Conservation (phyloP, 2,113 vertebrate genomes). For the Eretmochelys imbricata region DNA sequence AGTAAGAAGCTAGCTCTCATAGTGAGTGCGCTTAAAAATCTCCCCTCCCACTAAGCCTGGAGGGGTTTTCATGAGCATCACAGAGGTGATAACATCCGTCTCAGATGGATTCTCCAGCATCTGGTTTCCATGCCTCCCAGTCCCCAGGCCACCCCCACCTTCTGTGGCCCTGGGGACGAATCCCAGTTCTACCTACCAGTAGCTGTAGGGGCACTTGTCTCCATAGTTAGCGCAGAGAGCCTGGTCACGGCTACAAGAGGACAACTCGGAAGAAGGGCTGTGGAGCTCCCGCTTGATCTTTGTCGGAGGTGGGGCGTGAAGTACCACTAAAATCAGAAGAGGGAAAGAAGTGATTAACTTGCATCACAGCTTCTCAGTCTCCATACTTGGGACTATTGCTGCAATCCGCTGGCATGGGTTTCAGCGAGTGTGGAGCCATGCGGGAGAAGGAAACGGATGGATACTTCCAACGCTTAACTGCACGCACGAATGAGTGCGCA, state of each 20-base stretch:
- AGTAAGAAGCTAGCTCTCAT: neutral
- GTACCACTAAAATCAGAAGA: slow-evolving; percentile 86
- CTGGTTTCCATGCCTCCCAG: neutral
- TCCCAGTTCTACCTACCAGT: slow-evolving; percentile 83
- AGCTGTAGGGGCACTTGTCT: slow-evolving; percentile 99
- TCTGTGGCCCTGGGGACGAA: neutral
- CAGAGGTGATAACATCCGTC: neutral
- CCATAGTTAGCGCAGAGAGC: slow-evolving; percentile 88
- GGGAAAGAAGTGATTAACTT: neutral
- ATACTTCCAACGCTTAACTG: neutral
- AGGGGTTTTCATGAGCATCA: neutral
- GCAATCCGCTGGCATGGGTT: neutral
- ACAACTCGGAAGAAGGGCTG: slow-evolving; percentile 89
- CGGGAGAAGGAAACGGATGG: neutral
- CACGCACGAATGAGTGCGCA: neutral
- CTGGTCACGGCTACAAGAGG: slow-evolving; percentile 91
- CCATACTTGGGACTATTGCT: neutral
- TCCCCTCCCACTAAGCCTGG: too few relatives aligned
- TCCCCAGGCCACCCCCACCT: neutral
- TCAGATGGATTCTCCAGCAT: neutral
- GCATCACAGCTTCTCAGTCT: too few relatives aligned
- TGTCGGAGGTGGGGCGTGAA: slow-evolving; percentile 91
- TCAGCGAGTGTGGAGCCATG: neutral
- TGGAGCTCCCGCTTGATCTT: slow-evolving; percentile 96
- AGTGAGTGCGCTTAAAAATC: neutral